These are phyloP conservation scores for Drosophila picticornis DNA, from an alignment of 2,888 invertebrate species.

Conservation along the genomic window DNA sequence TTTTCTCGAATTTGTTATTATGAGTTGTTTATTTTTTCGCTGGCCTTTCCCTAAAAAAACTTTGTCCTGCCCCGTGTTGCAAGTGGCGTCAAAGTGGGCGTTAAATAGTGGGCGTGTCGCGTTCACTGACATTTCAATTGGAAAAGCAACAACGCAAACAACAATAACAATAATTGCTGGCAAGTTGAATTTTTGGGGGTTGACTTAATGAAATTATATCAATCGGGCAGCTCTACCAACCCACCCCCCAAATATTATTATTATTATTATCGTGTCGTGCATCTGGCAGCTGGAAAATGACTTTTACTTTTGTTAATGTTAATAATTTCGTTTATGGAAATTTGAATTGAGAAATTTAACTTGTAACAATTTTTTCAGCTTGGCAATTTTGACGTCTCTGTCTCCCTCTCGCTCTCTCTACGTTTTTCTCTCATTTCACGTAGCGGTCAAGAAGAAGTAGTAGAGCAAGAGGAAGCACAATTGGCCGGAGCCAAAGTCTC, in stretches of 20 bases:
- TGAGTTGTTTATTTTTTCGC: constrained; percentile 3
- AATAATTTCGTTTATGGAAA: constrained; percentile 53
- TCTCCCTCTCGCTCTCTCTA: not conserved
- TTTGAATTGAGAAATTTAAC: constrained; percentile 57
- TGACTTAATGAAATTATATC: constrained; percentile 76
- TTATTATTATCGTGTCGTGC: constrained; percentile 27
- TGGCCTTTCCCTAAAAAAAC: constrained; percentile 6
- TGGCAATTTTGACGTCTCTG: constrained; percentile 12
- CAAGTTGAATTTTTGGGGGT: constrained; percentile 2
- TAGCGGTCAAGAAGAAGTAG: constrained; percentile 53
- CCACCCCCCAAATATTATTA: constrained; percentile 2
- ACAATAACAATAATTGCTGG: constrained; percentile 53
- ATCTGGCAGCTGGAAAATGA: constrained; percentile 73
- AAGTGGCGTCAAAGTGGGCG: constrained; percentile 14
- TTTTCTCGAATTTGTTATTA: constrained; percentile 49
- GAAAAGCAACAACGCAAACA: constrained; percentile 18
- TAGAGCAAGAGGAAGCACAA: not conserved
- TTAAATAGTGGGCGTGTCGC: constrained; percentile 34
- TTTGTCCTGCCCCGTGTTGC: constrained; percentile 16
- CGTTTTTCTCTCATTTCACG: constrained; percentile 40
- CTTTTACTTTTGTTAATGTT: constrained; percentile 64
- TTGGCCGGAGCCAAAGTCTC: constrained; percentile 76
- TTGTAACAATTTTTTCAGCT: constrained; percentile 56
- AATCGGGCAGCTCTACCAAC: constrained; percentile 54
- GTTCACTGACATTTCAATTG: constrained; percentile 33